These are phyloP conservation scores for Myiozetetes cayanensis DNA, from an alignment of 2,113 vertebrate species.

Conservation along the genomic window DNA sequence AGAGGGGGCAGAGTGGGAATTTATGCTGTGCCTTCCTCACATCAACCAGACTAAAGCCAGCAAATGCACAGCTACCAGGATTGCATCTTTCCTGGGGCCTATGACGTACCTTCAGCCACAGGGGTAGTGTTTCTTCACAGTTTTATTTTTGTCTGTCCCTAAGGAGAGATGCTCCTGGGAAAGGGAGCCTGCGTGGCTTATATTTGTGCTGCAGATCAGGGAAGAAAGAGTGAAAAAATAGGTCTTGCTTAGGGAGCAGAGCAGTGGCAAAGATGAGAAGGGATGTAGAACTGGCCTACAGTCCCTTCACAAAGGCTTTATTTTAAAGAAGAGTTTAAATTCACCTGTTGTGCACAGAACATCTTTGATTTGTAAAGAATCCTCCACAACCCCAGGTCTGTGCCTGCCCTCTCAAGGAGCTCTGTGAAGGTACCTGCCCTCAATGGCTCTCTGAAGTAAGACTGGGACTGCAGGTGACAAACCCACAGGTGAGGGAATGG, in stretches of 20 bases:
- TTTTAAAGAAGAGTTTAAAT: background rate
- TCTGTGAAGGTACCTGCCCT: fast-evolving
- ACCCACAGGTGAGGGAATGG: background rate
- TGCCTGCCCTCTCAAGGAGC: background rate
- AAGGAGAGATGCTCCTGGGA: background rate
- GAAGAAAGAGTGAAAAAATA: background rate
- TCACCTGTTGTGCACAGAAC: background rate
- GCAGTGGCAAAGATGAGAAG: background rate
- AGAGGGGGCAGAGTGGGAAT: background rate
- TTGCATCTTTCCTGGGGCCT: background rate
- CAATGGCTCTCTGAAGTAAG: background rate
- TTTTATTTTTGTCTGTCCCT: background rate
- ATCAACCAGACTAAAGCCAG: background rate
- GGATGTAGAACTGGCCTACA: background rate
- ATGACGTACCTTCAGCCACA: fast-evolving
- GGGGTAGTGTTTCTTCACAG: fast-evolving
- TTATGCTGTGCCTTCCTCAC: background rate
- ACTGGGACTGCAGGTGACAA: background rate
- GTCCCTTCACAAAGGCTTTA: background rate
- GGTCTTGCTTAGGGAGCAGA: background rate
- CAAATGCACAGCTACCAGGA: background rate
- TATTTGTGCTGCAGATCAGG: fast-evolving
- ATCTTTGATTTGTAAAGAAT: background rate
- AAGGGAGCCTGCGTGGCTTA: fast-evolving
- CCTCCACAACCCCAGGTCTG: background rate